Base-by-base conservation (phyloP, 2,797 vertebrate genomes). In the Falco cherrug region DNA sequence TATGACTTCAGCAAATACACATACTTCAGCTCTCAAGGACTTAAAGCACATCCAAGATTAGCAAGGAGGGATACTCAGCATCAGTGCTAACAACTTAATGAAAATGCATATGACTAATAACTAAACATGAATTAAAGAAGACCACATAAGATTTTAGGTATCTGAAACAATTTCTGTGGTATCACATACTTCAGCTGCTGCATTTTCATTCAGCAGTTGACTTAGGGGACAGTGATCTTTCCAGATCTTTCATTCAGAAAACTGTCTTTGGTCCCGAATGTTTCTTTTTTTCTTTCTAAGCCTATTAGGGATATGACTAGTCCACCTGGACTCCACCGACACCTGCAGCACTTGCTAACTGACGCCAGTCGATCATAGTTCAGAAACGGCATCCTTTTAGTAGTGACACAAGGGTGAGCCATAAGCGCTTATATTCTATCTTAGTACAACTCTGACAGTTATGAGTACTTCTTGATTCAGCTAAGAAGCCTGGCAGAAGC, bases 71-170 rank as follows among this genome's bases (percentile, higher is more conserved):
- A 76, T 81, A 50, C 26, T 21, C 25, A 35, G 84, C 24, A 37
- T 71, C 85, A 91, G 69, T 81, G 61, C 76, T 56, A 78, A 71
- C 61, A 93, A 76, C 65, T 60, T 71, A 93, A 81, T 61, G 28
- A 88, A 70, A 50, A 54, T 39, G 31, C 1, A 0, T 3, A 45
- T 2, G 3, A 74, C 54, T 61, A 70, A 57, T 35, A 84, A 68
- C 56, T 63, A 65, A 82, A 73, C 43, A 69, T 11, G 10, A 89
- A 85, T 69, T 93, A 56, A 80, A 93, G 68, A 83, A 6, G 53
- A 29, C 61, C 31, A 11, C 4, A 11, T 0, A 7, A 67, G 21
- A 78, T 68, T 61, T 75, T 17, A 57, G 41, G 57, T 68, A 10
- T 77, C 76, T 56, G 69, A 83, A 83, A 56, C 77, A 53, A 39